Evolutionary conservation across 2,888 invertebrate species (phyloP).

Genomic region (Heliconius ismenius): DNA sequence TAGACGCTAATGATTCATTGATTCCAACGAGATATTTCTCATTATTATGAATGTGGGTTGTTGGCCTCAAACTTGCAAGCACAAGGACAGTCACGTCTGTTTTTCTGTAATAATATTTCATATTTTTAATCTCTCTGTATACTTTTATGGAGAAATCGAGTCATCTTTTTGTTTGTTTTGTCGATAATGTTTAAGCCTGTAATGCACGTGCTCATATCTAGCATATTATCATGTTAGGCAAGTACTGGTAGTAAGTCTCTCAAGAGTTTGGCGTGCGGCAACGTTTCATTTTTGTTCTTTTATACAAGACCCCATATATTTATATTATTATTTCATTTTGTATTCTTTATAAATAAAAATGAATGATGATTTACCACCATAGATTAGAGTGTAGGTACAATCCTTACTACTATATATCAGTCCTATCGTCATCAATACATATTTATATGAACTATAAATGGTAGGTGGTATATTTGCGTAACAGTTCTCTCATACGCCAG

Average conservation of each 20-base stretch:
- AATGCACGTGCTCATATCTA: background rate
- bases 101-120: conserved; percentile 22
- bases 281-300: background rate
- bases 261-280: background rate
- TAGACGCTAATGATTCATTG: conserved; percentile 39
- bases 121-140: conserved; percentile 12
- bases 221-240: background rate
- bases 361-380: background rate
- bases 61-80: conserved; percentile 39
- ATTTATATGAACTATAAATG: conserved; percentile 6
- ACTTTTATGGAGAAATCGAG: conserved; percentile 25
- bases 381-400: background rate
- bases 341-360: background rate
- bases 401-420: background rate
- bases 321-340: background rate
- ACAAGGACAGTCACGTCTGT: conserved; percentile 31
- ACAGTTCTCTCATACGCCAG: conserved; percentile 18
- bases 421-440: background rate
- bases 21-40: conserved; percentile 34
- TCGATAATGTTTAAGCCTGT: conserved; percentile 4
- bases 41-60: conserved; percentile 38
- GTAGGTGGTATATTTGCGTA: conserved; percentile 19
- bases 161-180: conserved; percentile 18
- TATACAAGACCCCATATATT: background rate
- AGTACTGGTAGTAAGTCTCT: background rate